Evolutionary conservation across 2,888 invertebrate genomes (phyloP).

Genomic region (Macroteleia sp.): DNA sequence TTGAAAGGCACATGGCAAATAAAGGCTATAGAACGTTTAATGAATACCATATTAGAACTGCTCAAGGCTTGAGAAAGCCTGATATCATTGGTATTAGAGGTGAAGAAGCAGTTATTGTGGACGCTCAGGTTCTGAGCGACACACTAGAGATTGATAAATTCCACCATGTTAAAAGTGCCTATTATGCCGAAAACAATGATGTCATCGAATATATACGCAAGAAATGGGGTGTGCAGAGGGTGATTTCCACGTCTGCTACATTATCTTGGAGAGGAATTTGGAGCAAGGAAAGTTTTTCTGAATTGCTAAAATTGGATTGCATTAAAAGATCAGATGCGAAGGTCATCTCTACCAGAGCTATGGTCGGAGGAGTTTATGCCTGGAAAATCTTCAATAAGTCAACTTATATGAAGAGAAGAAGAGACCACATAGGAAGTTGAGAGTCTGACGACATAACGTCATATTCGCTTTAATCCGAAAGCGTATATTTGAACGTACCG

Average conservation of each 20-base stretch:
- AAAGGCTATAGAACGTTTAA: too few species aligned
- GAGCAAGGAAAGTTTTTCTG: conserved; percentile 32
- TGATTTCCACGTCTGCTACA: conserved; percentile 39
- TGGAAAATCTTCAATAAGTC: conserved; percentile 38
- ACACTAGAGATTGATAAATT: neutral
- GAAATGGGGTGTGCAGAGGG: conserved; percentile 70
- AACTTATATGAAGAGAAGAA: conserved; percentile 27
- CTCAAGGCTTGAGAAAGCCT: conserved; percentile 68
- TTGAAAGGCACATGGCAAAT: too few species aligned
- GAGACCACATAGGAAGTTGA: neutral
- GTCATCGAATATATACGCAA: conserved; percentile 42
- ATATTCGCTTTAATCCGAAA: neutral
- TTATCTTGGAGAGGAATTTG: conserved; percentile 62
- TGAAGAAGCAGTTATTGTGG: conserved; percentile 69
- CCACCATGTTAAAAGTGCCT: neutral
- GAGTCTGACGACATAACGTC: neutral
- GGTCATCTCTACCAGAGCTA: conserved; percentile 38
- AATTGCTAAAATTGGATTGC: neutral
- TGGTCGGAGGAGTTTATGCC: conserved; percentile 45
- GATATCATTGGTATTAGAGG: conserved; percentile 72
- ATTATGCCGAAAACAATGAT: neutral
- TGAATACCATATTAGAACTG: conserved; percentile 71
- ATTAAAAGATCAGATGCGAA: conserved; percentile 45
- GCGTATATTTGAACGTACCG: neutral
- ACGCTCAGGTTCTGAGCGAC: conserved; percentile 76